phyloP scores from a whole-genome alignment of 2,797 vertebrate species.

The Florisuga fusca region DNA sequence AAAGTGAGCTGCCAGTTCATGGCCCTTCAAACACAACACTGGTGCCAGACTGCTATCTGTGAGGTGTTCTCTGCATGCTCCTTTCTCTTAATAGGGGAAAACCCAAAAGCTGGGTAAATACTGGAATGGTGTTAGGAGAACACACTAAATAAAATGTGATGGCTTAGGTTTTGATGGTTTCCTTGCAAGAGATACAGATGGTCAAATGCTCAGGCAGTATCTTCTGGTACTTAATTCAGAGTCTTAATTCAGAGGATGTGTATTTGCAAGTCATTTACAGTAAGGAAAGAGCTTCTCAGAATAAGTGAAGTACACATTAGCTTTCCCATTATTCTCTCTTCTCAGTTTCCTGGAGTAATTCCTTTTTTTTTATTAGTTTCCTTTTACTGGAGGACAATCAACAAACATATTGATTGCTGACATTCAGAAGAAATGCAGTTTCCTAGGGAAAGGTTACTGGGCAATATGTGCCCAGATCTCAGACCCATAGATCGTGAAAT shows the following conservation, averaged over 20 bases:
- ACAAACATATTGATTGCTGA: background rate
- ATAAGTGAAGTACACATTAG: background rate
- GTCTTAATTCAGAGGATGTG: background rate
- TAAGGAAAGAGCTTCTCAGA: background rate
- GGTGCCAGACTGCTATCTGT: background rate
- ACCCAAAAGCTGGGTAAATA: background rate
- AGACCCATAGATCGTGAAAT: background rate
- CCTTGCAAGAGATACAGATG: background rate
- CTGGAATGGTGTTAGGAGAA: background rate
- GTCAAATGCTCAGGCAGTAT: background rate
- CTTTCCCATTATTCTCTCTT: background rate
- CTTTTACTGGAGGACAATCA: background rate
- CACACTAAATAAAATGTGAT: background rate
- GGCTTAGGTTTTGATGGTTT: background rate
- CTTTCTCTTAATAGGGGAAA: background rate
- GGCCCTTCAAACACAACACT: background rate
- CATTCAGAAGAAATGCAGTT: background rate
- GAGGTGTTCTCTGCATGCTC: background rate
- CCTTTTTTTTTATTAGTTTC: background rate
- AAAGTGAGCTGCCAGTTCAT: background rate
- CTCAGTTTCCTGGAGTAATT: background rate
- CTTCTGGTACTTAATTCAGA: background rate
- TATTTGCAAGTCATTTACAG: background rate
- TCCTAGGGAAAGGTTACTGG: background rate
- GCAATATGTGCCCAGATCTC: background rate